phyloP scores from a whole-genome alignment of 23 tunicate genomes.

The Ciona savignyi region DNA sequence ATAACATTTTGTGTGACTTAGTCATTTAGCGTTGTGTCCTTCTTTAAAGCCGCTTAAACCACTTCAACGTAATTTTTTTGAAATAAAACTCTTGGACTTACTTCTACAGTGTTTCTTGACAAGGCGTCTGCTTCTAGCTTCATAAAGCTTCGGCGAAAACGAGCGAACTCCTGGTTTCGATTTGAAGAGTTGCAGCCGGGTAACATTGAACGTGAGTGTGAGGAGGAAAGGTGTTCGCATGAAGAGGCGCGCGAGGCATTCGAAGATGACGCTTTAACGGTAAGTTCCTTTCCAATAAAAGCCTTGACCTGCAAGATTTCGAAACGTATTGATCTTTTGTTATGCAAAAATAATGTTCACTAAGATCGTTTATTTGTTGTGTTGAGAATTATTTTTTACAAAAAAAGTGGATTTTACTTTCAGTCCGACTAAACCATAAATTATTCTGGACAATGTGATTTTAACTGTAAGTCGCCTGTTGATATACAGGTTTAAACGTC shows the following conservation, averaged over 20 bases:
- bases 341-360: no score
- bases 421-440: no score
- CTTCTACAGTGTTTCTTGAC: constrained; percentile 39
- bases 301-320: no score
- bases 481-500: no score
- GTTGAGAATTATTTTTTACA: no score
- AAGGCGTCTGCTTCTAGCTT: constrained; percentile 39
- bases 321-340: no score
- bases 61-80: background rate
- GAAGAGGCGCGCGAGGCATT: constrained; percentile 65
- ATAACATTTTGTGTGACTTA: no score
- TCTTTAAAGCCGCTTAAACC: background rate
- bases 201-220: constrained; percentile 52
- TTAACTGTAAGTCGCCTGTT: no score
- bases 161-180: constrained; percentile 20
- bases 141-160: constrained; percentile 28
- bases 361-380: no score
- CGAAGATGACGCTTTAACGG: constrained; percentile 40
- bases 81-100: background rate
- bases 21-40: background rate
- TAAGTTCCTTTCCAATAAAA: no score
- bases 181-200: constrained; percentile 39
- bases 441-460: no score
- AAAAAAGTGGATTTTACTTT: no score
- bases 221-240: constrained; percentile 37